Base-by-base conservation (phyloP, 2,888 invertebrate genomes). In the Polia nebulosa region DNA sequence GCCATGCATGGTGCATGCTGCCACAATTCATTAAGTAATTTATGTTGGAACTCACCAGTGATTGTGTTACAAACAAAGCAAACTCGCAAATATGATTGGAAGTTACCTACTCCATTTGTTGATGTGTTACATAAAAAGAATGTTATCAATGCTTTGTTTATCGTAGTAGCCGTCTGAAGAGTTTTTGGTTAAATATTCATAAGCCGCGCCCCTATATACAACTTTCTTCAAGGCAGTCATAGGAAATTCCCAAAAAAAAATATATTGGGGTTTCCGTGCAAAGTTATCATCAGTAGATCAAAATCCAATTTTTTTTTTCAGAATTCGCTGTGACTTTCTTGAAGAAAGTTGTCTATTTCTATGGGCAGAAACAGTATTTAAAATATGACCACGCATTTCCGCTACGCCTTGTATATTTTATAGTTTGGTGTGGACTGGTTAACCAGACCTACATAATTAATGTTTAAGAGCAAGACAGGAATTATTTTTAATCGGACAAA, bases 1-100 rank as follows among this genome's bases (percentile, higher is more conserved):
- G 76, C 82, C 81, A 85, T 87, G 80, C 81, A 85, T 87, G 80
- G 86, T 85, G 86, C 84, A 85, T 87, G 80, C 87, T 85, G 86
- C 84, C 85, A 88, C 84, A 84, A 85, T 87, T 88, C 87, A 89
- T 89, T 89, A 87, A 86, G 78, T 87, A 88, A 88, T 87, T 89
- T 90, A 89, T 88, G 83, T 78, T 81, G 74, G 82, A 82, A 76
- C 75, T 80, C 74, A 84, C 62, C 63, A 69, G 80, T 81, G 81
- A 72, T 66, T 73, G 76, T 72, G 64, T 55, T 60, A 47, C 39
- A 32, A 52, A 49, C 41, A 59, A 25, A 49, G 47, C 29, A 62
- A 58, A 56, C 22, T 55, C 63, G 25, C 17, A 39, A 44, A 27
- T 39, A 25, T 27, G 17, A 17, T 27, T 36, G 25, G 2, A 27